Conservation (phyloP, 2,113 vertebrate genomes). For the Onychorhynchus coronatus region DNA sequence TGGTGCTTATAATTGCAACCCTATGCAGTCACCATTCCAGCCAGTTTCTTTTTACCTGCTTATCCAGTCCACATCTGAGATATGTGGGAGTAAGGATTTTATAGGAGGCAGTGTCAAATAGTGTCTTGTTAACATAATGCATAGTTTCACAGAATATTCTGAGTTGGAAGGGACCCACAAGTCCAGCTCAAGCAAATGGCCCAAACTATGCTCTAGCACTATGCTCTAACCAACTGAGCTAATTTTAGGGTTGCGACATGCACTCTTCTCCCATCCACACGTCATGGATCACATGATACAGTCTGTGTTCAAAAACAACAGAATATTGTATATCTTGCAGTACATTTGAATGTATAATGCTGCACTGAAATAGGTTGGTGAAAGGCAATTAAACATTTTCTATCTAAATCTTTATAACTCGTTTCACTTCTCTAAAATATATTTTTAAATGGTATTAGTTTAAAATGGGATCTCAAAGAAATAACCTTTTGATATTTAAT, state of each 20-base stretch:
- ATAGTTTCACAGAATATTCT: background rate
- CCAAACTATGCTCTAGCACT: background rate
- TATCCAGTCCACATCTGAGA: background rate
- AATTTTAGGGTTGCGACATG: background rate
- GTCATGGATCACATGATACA: background rate
- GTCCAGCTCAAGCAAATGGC: background rate
- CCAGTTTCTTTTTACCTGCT: background rate
- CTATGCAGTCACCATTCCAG: background rate
- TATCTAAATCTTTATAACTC: background rate
- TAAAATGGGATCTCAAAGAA: background rate
- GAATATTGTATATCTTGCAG: background rate
- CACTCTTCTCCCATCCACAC: background rate
- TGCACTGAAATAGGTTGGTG: background rate
- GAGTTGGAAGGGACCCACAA: background rate
- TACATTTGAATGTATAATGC: background rate
- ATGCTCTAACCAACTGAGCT: background rate
- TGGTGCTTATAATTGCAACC: background rate
- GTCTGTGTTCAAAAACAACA: background rate
- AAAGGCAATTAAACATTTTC: background rate
- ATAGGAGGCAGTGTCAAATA: background rate
- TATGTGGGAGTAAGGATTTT: background rate
- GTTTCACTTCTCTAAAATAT: background rate
- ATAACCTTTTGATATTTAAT: slow-evolving; percentile 6
- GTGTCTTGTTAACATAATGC: background rate
- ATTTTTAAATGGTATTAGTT: background rate